A percentile compares a stretch with the other conserved stretches of the same genome.
These are phyloP conservation scores for Lingula anatina DNA, from an alignment of 2,888 invertebrate species.

Conservation along the genomic window DNA sequence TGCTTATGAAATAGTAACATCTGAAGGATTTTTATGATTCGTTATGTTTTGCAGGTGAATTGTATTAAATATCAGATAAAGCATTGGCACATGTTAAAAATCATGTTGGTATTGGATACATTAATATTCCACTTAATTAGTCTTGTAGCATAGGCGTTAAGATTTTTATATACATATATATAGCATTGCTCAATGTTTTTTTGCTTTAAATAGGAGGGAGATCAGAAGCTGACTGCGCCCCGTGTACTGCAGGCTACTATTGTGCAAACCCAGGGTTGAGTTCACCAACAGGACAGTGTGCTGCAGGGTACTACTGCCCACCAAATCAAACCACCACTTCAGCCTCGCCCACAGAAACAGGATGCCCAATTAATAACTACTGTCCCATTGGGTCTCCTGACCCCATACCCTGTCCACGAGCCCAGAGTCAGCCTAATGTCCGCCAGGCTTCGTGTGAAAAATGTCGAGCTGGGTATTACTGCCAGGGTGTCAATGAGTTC, in stretches of 20 bases:
- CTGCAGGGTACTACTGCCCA: constrained; percentile 46
- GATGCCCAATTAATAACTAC: constrained; percentile 34
- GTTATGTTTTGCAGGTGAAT: too few relatives aligned
- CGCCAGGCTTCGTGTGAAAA: constrained; percentile 31
- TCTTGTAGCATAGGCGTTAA: too few relatives aligned
- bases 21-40: too few relatives aligned
- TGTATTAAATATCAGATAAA: too few relatives aligned
- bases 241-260: constrained; percentile 43
- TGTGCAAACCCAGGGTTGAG: constrained; percentile 35
- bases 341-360: constrained; percentile 26
- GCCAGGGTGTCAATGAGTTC: constrained; percentile 28
- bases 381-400: constrained; percentile 37
- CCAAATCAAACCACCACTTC: constrained; percentile 30
- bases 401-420: constrained; percentile 32
- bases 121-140: too few relatives aligned
- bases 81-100: too few relatives aligned
- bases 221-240: constrained; percentile 31
- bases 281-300: constrained; percentile 32
- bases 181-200: background rate
- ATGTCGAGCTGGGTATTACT: constrained; percentile 45
- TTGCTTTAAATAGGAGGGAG: constrained; percentile 28
- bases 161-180: too few relatives aligned
- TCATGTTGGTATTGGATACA: too few relatives aligned
- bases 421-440: constrained; percentile 29
- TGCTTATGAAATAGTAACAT: too few relatives aligned